phyloP scores from a whole-genome alignment of 2,113 vertebrate species.

The Lophotis ruficrista region DNA sequence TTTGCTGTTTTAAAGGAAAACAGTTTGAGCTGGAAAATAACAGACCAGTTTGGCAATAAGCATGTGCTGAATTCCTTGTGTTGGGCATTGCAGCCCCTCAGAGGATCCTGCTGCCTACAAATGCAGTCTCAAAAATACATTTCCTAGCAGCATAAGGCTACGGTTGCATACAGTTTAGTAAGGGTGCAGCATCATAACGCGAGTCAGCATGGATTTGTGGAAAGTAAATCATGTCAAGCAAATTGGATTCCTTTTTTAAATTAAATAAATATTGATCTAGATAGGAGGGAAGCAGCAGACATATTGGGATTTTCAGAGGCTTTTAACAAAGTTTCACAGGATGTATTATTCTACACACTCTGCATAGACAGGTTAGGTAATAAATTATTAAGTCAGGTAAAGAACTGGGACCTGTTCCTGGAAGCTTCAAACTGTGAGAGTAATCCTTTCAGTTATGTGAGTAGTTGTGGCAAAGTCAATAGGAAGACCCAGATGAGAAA shows the following conservation, averaged over 20 bases:
- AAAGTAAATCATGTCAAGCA: conserved; percentile 67
- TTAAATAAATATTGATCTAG: conserved; percentile 73
- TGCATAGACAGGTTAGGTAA: not conserved
- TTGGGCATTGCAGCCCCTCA: not conserved
- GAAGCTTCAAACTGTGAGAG: not conserved
- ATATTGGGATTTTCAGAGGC: conserved; percentile 43
- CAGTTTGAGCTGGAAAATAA: not conserved
- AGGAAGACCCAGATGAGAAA: not conserved
- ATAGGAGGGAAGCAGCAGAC: conserved; percentile 35
- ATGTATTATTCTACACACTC: conserved; percentile 47
- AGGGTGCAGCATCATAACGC: conserved; percentile 34
- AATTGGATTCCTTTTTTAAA: conserved; percentile 71
- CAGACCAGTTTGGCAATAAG: not conserved
- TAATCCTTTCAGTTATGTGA: not conserved
- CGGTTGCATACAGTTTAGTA: conserved; percentile 43
- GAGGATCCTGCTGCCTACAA: not conserved
- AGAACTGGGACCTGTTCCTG: conserved; percentile 12
- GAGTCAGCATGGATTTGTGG: conserved; percentile 53
- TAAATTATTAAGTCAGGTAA: conserved; percentile 48
- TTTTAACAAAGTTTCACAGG: conserved; percentile 44
- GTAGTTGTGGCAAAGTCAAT: not conserved
- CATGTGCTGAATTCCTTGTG: not conserved
- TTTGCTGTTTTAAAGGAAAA: not conserved
- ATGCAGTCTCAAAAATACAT: not conserved
- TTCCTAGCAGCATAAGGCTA: not conserved